Evolutionary conservation across 2,888 invertebrate genomes (phyloP), one percentile per base, ranked within the genome.

Genomic region (Cheilosia variabilis): DNA sequence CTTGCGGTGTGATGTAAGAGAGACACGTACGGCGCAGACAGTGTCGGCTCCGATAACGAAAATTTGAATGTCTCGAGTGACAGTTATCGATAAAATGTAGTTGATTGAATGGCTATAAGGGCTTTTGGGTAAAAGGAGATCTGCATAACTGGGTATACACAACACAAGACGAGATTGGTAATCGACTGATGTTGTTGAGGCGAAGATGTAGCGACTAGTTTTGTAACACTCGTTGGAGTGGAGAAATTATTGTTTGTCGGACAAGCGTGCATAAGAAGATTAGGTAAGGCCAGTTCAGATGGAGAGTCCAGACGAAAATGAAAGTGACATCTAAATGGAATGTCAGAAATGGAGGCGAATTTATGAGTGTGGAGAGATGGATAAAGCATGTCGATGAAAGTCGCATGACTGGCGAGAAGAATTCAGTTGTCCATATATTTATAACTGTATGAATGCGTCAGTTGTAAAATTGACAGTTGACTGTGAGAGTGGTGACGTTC

Each of bases 301-400:
- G 43, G n/a, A 19, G 63, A 52, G 57, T 50, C 69, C 43, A 24
- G n/a, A 53, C 43, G 57, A 84, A 84, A 84, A 75, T 63, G 83
- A 84, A 84, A 84, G 83, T 84, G 58, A 4, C 19, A 60, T 55
- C 65, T 63, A 24, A 27, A 10, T 24, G 45, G 66, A 69, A 83
- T 72, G 77, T 19, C 50, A 24, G 22, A 52, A 27, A 17, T 37
- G 17, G 6, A n/a, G 37, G 19, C 5, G n/a, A 79, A 79, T 58
- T 79, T 52, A 71, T 62, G 53, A 52, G 24, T 43, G 13, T 52
- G 13, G 47, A 19, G 9, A 17, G n/a, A 47, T 52, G 15, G 45
- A 45, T 45, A n/a, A 45, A 13, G 13, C 37, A 37, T 13, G 1
- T 31, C 31, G 31, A 31, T 31, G 31, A 9, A 31, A 31, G 31